phyloP scores from a whole-genome alignment of 2,888 invertebrate genomes.

The Ligdia adustata region DNA sequence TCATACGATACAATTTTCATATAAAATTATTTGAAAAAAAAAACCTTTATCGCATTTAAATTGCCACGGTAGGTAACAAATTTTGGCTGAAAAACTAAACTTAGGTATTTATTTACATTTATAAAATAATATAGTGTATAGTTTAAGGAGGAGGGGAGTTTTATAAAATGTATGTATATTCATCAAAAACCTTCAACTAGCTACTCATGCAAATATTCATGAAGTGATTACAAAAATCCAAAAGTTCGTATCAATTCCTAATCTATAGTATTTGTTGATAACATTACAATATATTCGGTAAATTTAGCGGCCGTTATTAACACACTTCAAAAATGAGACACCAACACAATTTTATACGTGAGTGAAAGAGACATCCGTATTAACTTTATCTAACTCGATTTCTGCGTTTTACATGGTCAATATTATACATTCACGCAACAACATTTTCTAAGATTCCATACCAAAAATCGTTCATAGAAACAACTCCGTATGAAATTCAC shows the following conservation, averaged over 20 bases:
- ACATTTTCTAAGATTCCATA: too few species aligned
- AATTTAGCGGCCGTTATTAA: too few species aligned
- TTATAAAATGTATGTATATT: slow-evolving; percentile 48
- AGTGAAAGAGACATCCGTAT: background rate
- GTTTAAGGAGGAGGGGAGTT: slow-evolving; percentile 36
- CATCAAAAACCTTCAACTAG: slow-evolving; percentile 61
- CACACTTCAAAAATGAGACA: too few species aligned
- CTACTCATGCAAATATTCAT: slow-evolving; percentile 41
- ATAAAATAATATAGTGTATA: slow-evolving; percentile 46
- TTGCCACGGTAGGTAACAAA: slow-evolving; percentile 71
- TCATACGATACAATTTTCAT: slow-evolving; percentile 56
- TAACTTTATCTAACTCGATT: background rate
- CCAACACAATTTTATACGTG: background rate
- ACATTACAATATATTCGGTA: slow-evolving; percentile 14
- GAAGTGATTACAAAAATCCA: slow-evolving; percentile 47
- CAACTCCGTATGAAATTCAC: too few species aligned
- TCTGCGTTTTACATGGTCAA: slow-evolving; percentile 12
- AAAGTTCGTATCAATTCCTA: slow-evolving; percentile 59
- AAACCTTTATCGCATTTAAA: slow-evolving; percentile 39
- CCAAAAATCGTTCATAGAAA: too few species aligned
- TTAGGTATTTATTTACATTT: slow-evolving; percentile 65
- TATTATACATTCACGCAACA: slow-evolving; percentile 28
- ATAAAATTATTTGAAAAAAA: slow-evolving; percentile 42
- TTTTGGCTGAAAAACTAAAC: slow-evolving; percentile 61
- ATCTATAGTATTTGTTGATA: slow-evolving; percentile 32